Percentiles rank a stretch among this genome's conserved stretches.
Evolutionary conservation across 2,888 invertebrate genomes (phyloP).

Genomic region (Folsomia manolachei): DNA sequence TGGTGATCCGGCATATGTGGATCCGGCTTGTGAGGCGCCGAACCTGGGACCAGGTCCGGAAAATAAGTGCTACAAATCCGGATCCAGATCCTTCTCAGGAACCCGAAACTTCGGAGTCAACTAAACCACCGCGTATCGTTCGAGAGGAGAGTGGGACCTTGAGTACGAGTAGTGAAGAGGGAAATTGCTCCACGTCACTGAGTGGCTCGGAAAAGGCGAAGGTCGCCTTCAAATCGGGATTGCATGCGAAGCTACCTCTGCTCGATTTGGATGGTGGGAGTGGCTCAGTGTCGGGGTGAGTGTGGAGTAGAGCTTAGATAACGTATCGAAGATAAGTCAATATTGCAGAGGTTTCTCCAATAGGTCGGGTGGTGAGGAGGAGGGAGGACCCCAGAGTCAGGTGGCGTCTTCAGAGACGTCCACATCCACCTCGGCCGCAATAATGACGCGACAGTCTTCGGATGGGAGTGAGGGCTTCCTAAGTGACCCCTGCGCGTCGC

Average conservation of each 20-base stretch:
- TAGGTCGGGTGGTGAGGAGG: slow-evolving; percentile 35
- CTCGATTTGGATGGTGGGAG: slow-evolving; percentile 33
- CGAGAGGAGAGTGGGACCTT: slow-evolving; percentile 29
- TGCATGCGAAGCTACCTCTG: slow-evolving; percentile 24
- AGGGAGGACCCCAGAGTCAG: too few relatives aligned
- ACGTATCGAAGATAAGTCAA: not conserved
- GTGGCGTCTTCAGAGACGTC: too few relatives aligned
- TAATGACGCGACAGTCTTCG: slow-evolving; percentile 49
- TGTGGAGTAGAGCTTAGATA: not conserved
- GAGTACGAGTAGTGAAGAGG: slow-evolving; percentile 40
- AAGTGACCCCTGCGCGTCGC: slow-evolving; percentile 34
- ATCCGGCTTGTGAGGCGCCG: not conserved
- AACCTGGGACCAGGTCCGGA: too few relatives aligned
- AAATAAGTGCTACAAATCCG: too few relatives aligned
- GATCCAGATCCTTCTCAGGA: too few relatives aligned
- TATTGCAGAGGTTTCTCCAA: slow-evolving; percentile 20
- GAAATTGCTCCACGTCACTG: too few relatives aligned
- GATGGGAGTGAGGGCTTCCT: slow-evolving; percentile 39
- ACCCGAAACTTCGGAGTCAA: slow-evolving; percentile 7
- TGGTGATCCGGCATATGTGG: not conserved
- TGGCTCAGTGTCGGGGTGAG: not conserved
- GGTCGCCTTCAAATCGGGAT: not conserved
- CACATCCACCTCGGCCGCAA: too few relatives aligned
- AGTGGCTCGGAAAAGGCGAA: not conserved
- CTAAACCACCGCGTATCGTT: slow-evolving; percentile 26